Evolutionary conservation across 2,888 invertebrate genomes (phyloP).

Genomic region (Eupithecia inturbata): DNA sequence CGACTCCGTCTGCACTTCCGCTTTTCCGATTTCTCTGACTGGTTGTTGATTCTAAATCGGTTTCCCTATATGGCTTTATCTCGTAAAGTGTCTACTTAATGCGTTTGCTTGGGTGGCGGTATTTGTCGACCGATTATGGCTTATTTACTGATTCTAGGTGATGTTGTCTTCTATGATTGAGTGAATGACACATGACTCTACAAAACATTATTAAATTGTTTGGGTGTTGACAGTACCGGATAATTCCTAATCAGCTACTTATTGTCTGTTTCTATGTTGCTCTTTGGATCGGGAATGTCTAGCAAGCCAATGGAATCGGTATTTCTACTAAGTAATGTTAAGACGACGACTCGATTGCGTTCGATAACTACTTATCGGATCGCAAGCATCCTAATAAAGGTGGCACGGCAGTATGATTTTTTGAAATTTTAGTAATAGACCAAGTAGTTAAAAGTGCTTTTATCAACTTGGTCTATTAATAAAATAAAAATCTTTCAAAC

Average conservation of each 20-base stretch:
- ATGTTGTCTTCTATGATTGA: not conserved
- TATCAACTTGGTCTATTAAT: not conserved
- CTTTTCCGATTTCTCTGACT: constrained; percentile 25
- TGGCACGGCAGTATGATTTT: not conserved
- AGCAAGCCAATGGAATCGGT: not conserved
- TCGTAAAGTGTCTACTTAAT: constrained; percentile 14
- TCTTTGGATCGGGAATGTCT: no score
- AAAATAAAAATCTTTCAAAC: not conserved
- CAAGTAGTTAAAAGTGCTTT: no score
- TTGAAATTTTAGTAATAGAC: no score
- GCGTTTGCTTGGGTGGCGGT: constrained; percentile 1
- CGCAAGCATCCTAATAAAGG: not conserved
- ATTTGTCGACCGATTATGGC: not conserved
- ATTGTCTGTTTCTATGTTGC: no score
- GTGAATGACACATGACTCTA: not conserved
- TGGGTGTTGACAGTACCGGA: not conserved
- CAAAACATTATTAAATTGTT: not conserved
- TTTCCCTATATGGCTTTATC: constrained; percentile 5
- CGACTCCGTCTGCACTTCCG: constrained; percentile 12
- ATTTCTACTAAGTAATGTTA: not conserved
- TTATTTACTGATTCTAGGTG: not conserved
- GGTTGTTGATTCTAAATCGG: constrained; percentile 15
- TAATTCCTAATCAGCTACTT: not conserved
- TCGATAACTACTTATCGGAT: not conserved
- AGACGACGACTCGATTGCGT: not conserved